phyloP scores from a whole-genome alignment of 2,888 invertebrate species.

The Papilio demoleus region DNA sequence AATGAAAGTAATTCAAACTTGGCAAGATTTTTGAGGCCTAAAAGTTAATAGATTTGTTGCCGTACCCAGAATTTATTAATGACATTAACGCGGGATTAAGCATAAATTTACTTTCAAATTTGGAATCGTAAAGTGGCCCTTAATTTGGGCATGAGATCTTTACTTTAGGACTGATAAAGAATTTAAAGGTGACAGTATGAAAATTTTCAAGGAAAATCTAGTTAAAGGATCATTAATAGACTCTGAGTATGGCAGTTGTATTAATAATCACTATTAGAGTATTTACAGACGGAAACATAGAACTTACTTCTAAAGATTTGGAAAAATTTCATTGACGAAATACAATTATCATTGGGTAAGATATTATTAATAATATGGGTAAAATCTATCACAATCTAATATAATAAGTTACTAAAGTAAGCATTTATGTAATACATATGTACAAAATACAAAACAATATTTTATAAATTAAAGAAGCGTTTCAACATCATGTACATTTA shows the following conservation, averaged over 20 bases:
- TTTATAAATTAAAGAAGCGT: constrained; percentile 42
- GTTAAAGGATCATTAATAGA: not conserved
- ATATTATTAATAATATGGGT: constrained; percentile 51
- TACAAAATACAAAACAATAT: constrained; percentile 39
- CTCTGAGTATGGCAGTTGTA: constrained; percentile 40
- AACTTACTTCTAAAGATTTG: constrained; percentile 44
- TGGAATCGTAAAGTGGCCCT: not conserved
- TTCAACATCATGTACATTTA: not conserved
- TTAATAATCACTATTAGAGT: constrained; percentile 50
- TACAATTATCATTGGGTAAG: constrained; percentile 48
- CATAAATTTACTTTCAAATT: not conserved
- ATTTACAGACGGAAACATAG: constrained; percentile 56
- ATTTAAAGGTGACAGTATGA: too few relatives aligned
- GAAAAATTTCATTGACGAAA: constrained; percentile 42
- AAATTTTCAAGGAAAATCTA: not conserved
- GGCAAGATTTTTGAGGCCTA: constrained; percentile 50
- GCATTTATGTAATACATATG: constrained; percentile 45
- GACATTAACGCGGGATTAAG: not conserved
- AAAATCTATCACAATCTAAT: constrained; percentile 78
- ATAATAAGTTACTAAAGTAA: constrained; percentile 71
- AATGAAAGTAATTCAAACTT: constrained; percentile 47
- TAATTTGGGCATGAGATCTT: too few relatives aligned
- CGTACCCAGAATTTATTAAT: not conserved
- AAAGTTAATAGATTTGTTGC: constrained; percentile 36
- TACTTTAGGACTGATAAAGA: too few relatives aligned